phyloP scores from a whole-genome alignment of 2,797 vertebrate genomes.

The Oryzias sinensis region DNA sequence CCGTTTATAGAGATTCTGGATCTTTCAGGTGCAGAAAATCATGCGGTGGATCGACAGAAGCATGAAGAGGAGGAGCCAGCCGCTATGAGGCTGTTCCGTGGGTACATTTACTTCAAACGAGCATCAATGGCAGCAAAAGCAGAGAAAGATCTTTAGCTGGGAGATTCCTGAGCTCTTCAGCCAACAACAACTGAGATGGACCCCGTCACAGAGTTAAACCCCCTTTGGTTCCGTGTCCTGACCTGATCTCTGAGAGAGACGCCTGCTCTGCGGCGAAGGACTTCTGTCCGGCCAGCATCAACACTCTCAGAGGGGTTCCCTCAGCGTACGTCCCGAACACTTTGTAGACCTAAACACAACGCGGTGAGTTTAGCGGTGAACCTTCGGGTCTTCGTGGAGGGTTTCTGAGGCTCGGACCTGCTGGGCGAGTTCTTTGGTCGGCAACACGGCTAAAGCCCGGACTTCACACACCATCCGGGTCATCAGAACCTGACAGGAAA shows the following conservation, averaged over 20 bases:
- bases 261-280: conserved; percentile 85
- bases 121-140: too few species aligned
- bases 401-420: conserved; percentile 77
- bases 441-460: conserved; percentile 87
- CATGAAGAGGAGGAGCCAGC: too few species aligned
- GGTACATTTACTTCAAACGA: too few species aligned
- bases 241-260: conserved; percentile 84
- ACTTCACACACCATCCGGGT: conserved; percentile 84
- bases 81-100: too few species aligned
- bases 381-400: background rate
- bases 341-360: conserved; percentile 81
- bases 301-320: conserved; percentile 82
- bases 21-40: too few species aligned
- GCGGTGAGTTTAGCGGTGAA: background rate
- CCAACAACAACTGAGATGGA: too few species aligned
- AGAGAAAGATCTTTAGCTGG: too few species aligned
- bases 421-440: conserved; percentile 95
- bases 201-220: too few species aligned
- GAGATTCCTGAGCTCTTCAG: too few species aligned
- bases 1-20: too few species aligned
- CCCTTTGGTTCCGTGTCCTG: conserved; percentile 20
- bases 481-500: conserved; percentile 79
- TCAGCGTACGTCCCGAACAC: conserved; percentile 88
- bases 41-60: too few species aligned
- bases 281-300: conserved; percentile 87